A percentile compares a stretch with the other conserved stretches of the same genome.
These are phyloP conservation scores for Gastracanthus pulcherrimus DNA, from an alignment of 2,888 invertebrate species.

Conservation along the genomic window DNA sequence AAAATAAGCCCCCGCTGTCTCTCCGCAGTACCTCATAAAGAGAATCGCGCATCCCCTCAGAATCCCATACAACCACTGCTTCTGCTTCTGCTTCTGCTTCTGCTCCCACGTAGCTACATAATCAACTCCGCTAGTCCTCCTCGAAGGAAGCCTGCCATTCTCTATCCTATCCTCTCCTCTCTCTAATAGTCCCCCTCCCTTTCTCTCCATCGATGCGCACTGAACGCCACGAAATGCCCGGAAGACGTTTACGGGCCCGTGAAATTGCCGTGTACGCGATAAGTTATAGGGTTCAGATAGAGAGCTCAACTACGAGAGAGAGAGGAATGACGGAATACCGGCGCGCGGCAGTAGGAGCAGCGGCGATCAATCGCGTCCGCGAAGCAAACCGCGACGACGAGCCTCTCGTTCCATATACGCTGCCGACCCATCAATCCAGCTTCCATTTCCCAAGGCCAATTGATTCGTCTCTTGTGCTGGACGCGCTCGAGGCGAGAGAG, in stretches of 20 bases:
- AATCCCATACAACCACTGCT: no score
- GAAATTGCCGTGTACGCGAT: slow-evolving; percentile 22
- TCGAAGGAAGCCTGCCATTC: neutral
- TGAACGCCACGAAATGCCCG: slow-evolving; percentile 12
- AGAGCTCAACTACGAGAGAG: neutral
- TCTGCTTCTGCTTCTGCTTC: no score
- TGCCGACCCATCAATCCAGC: slow-evolving; percentile 59
- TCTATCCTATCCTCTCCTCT: no score
- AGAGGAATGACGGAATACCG: neutral
- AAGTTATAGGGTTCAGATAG: neutral
- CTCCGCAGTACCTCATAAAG: no score
- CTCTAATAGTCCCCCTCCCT: neutral
- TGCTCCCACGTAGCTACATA: neutral
- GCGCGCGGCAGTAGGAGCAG: no score
- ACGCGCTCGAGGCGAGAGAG: no score
- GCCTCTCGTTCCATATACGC: neutral
- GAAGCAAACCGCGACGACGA: slow-evolving; percentile 8
- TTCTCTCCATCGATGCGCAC: neutral
- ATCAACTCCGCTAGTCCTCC: neutral
- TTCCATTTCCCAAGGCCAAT: slow-evolving; percentile 58
- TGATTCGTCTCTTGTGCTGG: neutral
- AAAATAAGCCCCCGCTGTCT: neutral
- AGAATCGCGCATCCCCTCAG: no score
- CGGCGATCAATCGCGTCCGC: neutral
- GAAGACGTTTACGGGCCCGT: slow-evolving; percentile 29